Evolutionary conservation across 2,797 vertebrate species (phyloP).

Genomic region (Phoebastria nigripes): DNA sequence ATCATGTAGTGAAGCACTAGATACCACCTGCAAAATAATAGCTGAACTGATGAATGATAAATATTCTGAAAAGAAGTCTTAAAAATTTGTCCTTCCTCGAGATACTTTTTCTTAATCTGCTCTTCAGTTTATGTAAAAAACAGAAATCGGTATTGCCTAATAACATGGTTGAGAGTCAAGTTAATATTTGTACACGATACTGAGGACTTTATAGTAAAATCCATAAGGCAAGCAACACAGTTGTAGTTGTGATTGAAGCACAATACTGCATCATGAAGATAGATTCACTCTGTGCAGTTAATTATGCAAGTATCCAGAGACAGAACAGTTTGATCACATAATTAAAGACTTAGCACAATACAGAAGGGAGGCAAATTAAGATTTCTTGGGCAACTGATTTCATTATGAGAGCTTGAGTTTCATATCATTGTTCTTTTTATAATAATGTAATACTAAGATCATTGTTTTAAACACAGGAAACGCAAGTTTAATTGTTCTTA

Average conservation of each 20-base stretch:
- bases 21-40: not conserved
- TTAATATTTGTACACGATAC: not conserved
- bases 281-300: not conserved
- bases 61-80: not conserved
- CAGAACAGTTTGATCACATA: not conserved
- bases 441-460: not conserved
- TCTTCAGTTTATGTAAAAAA: not conserved
- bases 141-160: not conserved
- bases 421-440: constrained; percentile 17
- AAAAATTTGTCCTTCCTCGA: not conserved
- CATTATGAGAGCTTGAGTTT: not conserved
- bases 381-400: not conserved
- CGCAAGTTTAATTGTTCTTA: constrained; percentile 41
- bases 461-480: constrained; percentile 51
- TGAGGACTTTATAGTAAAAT: not conserved
- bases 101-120: not conserved
- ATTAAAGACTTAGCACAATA: not conserved
- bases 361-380: not conserved
- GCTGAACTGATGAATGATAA: not conserved
- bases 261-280: not conserved
- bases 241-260: not conserved
- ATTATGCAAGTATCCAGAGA: not conserved
- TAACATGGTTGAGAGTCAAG: not conserved
- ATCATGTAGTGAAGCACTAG: not conserved
- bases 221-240: not conserved